Conservation (phyloP, 64 coral and sea anemone genomes). For the Porites australiensis region DNA sequence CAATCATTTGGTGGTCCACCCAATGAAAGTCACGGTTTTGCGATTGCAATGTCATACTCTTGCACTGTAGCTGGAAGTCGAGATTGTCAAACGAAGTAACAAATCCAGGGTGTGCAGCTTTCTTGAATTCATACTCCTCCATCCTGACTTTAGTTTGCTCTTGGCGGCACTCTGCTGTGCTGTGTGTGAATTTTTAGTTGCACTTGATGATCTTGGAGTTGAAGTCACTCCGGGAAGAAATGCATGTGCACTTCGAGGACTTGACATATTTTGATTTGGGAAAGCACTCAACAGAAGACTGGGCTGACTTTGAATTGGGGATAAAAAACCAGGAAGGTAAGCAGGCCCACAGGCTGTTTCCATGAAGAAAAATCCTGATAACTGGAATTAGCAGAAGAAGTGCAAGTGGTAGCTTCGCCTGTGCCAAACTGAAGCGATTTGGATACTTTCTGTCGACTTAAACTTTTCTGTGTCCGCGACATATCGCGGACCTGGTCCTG, state of each 20-base stretch:
- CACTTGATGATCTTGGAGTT: background rate
- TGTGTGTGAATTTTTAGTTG: constrained; percentile 37
- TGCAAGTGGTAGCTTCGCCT: background rate
- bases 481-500: too few species aligned
- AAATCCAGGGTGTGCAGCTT: constrained; percentile 34
- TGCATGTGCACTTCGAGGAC: too few species aligned
- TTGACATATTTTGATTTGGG: too few species aligned
- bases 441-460: background rate
- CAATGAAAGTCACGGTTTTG: constrained; percentile 53
- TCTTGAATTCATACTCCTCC: background rate
- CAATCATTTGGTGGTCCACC: constrained; percentile 44
- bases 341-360: background rate
- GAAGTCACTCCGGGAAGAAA: too few species aligned
- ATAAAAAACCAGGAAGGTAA: background rate
- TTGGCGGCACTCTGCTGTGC: background rate
- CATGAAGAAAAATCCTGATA: background rate
- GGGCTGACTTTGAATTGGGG: background rate
- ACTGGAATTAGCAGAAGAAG: background rate
- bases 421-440: background rate
- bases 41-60: constrained; percentile 34
- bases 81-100: constrained; percentile 61
- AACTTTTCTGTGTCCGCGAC: background rate
- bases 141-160: background rate
- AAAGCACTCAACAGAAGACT: too few species aligned
- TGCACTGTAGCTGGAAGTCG: constrained; percentile 52